Evolutionary conservation across 2,888 invertebrate genomes (phyloP).

Genomic region (Cryptocheilus praepositus): DNA sequence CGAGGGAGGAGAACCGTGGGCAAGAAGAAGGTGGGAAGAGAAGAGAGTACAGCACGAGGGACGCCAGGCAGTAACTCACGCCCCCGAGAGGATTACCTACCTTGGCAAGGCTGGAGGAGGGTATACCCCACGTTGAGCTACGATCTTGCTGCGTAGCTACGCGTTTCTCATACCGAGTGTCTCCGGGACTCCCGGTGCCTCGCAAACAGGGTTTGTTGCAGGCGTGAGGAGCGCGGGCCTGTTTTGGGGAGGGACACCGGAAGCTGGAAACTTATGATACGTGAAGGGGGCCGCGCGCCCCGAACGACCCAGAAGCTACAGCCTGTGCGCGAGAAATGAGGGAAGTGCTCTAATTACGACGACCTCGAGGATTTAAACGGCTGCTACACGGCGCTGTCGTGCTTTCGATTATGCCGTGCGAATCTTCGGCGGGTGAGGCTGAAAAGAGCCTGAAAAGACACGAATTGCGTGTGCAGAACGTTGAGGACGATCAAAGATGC

Average conservation of each 20-base stretch:
- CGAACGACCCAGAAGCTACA: constrained; percentile 5
- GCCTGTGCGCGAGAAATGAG: not conserved
- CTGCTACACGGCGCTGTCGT: too few relatives aligned
- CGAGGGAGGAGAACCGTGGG: constrained; percentile 27
- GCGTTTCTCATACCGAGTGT: constrained; percentile 75
- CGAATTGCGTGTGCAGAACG: too few relatives aligned
- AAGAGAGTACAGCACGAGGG: constrained; percentile 44
- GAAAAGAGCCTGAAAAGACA: too few relatives aligned
- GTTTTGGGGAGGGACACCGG: constrained; percentile 45
- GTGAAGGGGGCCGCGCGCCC: constrained; percentile 50
- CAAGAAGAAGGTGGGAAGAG: constrained; percentile 21
- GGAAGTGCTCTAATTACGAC: constrained; percentile 4
- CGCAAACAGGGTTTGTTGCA: constrained; percentile 65
- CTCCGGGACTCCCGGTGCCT: constrained; percentile 61
- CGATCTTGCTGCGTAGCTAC: constrained; percentile 74
- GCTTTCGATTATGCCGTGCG: too few relatives aligned
- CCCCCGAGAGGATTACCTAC: constrained; percentile 75
- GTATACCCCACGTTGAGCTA: constrained; percentile 72
- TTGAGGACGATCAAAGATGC: too few relatives aligned
- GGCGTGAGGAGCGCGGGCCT: constrained; percentile 49
- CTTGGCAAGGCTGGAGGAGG: constrained; percentile 68
- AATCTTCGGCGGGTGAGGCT: too few relatives aligned
- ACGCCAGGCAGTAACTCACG: constrained; percentile 70
- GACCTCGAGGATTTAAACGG: not conserved
- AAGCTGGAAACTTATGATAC: constrained; percentile 64